These are phyloP conservation scores for Tuberolachnus salignus DNA, from an alignment of 2,888 invertebrate species.

Conservation along the genomic window DNA sequence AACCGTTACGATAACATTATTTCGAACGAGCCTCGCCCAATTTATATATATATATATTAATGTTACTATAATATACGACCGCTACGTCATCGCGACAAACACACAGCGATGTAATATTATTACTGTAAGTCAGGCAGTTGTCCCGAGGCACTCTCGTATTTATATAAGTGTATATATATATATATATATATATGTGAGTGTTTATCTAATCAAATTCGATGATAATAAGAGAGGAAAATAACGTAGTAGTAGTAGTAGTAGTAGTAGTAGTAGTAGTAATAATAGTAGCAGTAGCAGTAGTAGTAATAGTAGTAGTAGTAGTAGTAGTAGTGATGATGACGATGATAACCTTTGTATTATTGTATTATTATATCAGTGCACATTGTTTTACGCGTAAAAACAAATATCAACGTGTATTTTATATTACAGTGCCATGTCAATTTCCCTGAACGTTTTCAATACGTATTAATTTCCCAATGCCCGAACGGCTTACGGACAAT, in stretches of 20 bases:
- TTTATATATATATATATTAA: too few relatives aligned
- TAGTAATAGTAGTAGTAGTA: constrained; percentile 7
- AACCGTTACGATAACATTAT: not conserved
- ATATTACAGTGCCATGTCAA: not conserved
- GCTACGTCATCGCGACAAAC: not conserved
- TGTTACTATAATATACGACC: too few relatives aligned
- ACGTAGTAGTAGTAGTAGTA: not conserved
- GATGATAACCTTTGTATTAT: constrained; percentile 40
- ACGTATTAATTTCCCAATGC: not conserved
- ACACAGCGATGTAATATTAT: not conserved
- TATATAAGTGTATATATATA: too few relatives aligned
- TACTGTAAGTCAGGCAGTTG: not conserved
- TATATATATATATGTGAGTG: not conserved
- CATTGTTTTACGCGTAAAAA: not conserved
- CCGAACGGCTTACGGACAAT: too few relatives aligned
- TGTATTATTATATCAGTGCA: not conserved
- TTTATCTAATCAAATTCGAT: not conserved
- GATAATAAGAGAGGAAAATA: constrained; percentile 20
- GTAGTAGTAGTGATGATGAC: not conserved
- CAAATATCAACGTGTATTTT: not conserved
- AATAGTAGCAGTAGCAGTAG: not conserved
- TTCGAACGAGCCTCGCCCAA: not conserved
- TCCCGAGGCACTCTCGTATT: too few relatives aligned
- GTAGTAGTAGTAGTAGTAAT: not conserved
- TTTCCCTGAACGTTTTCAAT: not conserved